Conservation (phyloP, 2,113 vertebrate genomes). For the Cricetomys ansorgei region DNA sequence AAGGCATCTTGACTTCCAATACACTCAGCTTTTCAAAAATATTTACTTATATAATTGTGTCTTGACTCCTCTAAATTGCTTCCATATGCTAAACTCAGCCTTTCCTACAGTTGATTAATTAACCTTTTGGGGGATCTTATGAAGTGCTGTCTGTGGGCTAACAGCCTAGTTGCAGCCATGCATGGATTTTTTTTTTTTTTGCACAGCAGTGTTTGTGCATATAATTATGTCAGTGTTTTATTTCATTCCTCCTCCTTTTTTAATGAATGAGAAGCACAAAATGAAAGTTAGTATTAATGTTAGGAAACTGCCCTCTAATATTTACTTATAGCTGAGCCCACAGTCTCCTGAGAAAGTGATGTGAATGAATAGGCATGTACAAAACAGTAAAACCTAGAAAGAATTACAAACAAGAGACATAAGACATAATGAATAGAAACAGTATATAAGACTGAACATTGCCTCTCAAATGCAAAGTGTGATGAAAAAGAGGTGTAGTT, state of each 20-base stretch:
- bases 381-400: not conserved
- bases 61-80: not conserved
- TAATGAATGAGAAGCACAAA: constrained; percentile 5
- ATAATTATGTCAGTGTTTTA: not conserved
- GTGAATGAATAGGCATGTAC: not conserved
- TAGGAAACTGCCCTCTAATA: not conserved
- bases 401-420: not conserved
- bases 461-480: not conserved
- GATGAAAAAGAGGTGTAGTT: not conserved
- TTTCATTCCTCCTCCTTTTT: not conserved
- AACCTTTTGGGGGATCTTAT: not conserved
- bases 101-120: not conserved
- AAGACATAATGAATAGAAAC: not conserved
- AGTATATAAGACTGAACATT: not conserved
- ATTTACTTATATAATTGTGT: constrained; percentile 19
- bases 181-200: not conserved
- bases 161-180: not conserved
- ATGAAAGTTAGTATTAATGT: not conserved
- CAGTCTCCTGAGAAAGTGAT: not conserved
- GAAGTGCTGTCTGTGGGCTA: not conserved
- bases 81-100: not conserved
- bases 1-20: not conserved
- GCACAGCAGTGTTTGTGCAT: no score
- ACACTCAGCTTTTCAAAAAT: not conserved
- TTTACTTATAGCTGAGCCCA: not conserved